Percentiles rank a stretch among this genome's conserved stretches.
These are phyloP conservation scores for Acleris literana DNA, from an alignment of 2,888 invertebrate species.

Conservation along the genomic window DNA sequence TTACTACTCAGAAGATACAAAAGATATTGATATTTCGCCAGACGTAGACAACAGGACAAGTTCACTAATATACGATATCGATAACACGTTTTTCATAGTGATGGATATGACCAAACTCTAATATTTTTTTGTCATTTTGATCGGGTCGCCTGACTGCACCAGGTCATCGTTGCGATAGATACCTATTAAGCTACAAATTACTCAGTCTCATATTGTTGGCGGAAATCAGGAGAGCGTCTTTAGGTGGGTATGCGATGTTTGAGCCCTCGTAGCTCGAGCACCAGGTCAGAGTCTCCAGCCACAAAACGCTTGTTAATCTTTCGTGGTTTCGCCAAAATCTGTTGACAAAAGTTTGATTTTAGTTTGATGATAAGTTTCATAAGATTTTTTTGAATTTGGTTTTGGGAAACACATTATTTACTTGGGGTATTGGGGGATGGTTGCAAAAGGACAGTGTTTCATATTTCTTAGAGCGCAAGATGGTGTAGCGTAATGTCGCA, in stretches of 20 bases:
- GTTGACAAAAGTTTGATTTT: conserved; percentile 49
- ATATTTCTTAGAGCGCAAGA: conserved; percentile 5
- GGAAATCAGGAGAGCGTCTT: conserved; percentile 62
- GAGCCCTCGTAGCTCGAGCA: conserved; percentile 85
- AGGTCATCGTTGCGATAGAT: conserved; percentile 59
- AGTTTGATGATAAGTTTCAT: not conserved
- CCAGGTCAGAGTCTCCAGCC: conserved; percentile 85
- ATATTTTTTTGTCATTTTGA: conserved; percentile 49
- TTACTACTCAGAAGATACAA: conserved; percentile 34
- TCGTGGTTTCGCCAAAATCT: conserved; percentile 64
- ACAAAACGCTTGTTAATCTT: conserved; percentile 86
- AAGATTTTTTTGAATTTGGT: not conserved
- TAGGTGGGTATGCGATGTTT: conserved; percentile 85
- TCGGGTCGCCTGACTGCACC: conserved; percentile 48
- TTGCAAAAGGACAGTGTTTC: not conserved
- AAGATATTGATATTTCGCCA: conserved; percentile 35
- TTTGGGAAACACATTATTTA: not conserved
- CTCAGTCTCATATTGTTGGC: conserved; percentile 82
- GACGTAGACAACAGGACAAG: conserved; percentile 31
- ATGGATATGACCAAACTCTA: conserved; percentile 35
- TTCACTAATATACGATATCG: conserved; percentile 26
- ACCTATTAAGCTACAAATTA: conserved; percentile 74
- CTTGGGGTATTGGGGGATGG: not conserved
- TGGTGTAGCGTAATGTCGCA: conserved; percentile 17
- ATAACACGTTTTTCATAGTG: conserved; percentile 25